Base-by-base conservation (phyloP, 2,888 invertebrate genomes). In the Torymus aiolomorphi region DNA sequence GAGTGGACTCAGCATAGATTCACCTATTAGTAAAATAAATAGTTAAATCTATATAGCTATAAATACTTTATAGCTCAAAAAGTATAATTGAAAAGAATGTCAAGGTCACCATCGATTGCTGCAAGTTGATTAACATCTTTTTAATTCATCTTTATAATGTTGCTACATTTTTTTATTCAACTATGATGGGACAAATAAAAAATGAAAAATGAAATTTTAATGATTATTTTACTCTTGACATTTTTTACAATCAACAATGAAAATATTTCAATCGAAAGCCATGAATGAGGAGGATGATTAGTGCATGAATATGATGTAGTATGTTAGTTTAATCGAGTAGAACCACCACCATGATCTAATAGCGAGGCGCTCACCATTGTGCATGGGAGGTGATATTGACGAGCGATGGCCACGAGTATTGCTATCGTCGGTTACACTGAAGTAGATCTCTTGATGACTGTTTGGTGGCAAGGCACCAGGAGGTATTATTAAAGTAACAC, bases 1-100 rank as follows among this genome's bases (percentile, higher is more conserved):
- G 87, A 98, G 93, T 80, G 98, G 98, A 87, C 97, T 97, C 86
- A 98, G 93, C 93, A 98, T 94, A 83, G 97, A 96, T 93, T 98
- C 98, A 94, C 97, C 97, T 97, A 90, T 11, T 18, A 83, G 82
- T 77, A 80, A 42, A 42, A 42, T 42, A 42, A 42, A 42, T 10
- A 42, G 42, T 42, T 42, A 42, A 42, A 42, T 81, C 5, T 42
- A 42, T 42, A 42, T 42, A 79, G 81, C 82, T 72, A 76, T 76
- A 24, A 31, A 24, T n/a, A 65, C 42, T 8, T 42, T 42, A 42
- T 69, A 16, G 24, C 2, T 10, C 20, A 71, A 49, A 62, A 24
- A 24, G 10, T n/a, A 61, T 16, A 20, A 20, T 54, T n/a, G 8
- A 61, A 4, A 13, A 24, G 8, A 42, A 42, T 42, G 42, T 42